A percentile compares a stretch with the other conserved stretches of the same genome.
phyloP scores from a whole-genome alignment of 2,888 invertebrate species.

The Leptinotarsa rubiginosa region DNA sequence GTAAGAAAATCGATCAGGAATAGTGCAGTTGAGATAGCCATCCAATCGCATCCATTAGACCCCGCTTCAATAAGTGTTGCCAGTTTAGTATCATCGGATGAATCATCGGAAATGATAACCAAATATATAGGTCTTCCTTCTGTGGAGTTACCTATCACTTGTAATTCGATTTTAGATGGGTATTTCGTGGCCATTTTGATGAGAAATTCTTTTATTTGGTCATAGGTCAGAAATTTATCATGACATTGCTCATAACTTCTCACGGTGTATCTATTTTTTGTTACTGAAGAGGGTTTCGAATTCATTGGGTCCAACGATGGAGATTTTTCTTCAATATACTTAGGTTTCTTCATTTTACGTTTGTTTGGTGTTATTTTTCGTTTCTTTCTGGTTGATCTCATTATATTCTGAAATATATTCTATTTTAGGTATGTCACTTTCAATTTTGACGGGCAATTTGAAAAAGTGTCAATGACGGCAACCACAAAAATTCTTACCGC shows the following conservation, averaged over 20 bases:
- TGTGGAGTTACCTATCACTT: slow-evolving; percentile 43
- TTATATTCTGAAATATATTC: background rate
- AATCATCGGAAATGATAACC: slow-evolving; percentile 31
- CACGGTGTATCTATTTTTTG: slow-evolving; percentile 24
- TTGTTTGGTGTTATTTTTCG: background rate
- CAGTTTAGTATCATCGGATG: slow-evolving; percentile 19
- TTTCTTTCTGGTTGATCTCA: slow-evolving; percentile 9
- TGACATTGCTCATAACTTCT: slow-evolving; percentile 50
- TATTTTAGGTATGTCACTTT: background rate
- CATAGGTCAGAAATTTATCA: slow-evolving; percentile 50
- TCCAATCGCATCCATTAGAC: slow-evolving; percentile 47
- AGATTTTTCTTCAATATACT: background rate
- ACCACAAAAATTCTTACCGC: background rate
- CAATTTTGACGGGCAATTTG: background rate
- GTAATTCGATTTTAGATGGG: slow-evolving; percentile 39
- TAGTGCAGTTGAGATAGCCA: slow-evolving; percentile 51
- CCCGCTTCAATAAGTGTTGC: slow-evolving; percentile 51
- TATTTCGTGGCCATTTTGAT: slow-evolving; percentile 41
- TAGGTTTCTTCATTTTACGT: slow-evolving; percentile 4
- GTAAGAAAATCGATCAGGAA: slow-evolving; percentile 51
- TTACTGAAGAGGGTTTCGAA: slow-evolving; percentile 11
- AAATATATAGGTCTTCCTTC: slow-evolving; percentile 43
- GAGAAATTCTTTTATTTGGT: slow-evolving; percentile 49
- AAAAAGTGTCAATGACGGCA: background rate
- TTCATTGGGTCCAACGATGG: background rate